A percentile compares a stretch with the other conserved stretches of the same genome.
phyloP scores from a whole-genome alignment of 2,888 invertebrate species.

The Seira ritae region DNA sequence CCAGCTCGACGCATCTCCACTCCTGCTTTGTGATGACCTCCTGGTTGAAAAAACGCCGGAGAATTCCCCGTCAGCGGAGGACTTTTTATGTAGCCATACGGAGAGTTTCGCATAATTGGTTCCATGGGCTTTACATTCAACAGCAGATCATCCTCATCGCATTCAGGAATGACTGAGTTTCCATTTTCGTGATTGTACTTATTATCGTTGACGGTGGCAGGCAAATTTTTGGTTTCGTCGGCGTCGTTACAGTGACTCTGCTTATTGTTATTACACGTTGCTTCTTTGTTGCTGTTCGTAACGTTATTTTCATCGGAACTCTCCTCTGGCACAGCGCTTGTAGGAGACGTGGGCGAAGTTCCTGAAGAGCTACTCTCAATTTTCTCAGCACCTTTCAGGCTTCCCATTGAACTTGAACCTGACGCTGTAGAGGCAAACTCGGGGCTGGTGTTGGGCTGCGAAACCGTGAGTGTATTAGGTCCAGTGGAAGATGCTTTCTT shows the following conservation, averaged over 20 bases:
- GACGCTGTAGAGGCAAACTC: conserved; percentile 53
- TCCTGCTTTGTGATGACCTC: conserved; percentile 26
- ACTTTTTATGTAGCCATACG: conserved; percentile 72
- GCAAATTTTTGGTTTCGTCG: background rate
- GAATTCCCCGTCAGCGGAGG: conserved; percentile 52
- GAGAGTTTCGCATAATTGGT: conserved; percentile 77
- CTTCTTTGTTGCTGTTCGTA: conserved; percentile 13
- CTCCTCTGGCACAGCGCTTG: conserved; percentile 31
- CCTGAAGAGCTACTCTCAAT: conserved; percentile 56
- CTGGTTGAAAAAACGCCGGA: conserved; percentile 15
- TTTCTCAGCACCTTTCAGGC: conserved; percentile 57
- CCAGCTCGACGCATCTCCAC: conserved; percentile 72
- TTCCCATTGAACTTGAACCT: conserved; percentile 66
- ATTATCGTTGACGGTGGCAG: conserved; percentile 22
- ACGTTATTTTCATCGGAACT: background rate
- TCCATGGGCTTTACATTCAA: conserved; percentile 94
- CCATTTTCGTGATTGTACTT: conserved; percentile 49
- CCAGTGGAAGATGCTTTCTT: conserved; percentile 31
- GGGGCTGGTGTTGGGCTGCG: conserved; percentile 43
- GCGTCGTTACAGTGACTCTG: background rate
- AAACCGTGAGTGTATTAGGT: background rate
- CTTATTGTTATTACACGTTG: background rate
- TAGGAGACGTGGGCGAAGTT: conserved; percentile 48
- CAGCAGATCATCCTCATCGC: conserved; percentile 81
- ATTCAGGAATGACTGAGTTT: conserved; percentile 68